A percentile compares a stretch with the other conserved stretches of the same genome.
These are phyloP conservation scores for Heteromyza rotundicornis DNA, from an alignment of 2,888 invertebrate genomes.

Conservation along the genomic window DNA sequence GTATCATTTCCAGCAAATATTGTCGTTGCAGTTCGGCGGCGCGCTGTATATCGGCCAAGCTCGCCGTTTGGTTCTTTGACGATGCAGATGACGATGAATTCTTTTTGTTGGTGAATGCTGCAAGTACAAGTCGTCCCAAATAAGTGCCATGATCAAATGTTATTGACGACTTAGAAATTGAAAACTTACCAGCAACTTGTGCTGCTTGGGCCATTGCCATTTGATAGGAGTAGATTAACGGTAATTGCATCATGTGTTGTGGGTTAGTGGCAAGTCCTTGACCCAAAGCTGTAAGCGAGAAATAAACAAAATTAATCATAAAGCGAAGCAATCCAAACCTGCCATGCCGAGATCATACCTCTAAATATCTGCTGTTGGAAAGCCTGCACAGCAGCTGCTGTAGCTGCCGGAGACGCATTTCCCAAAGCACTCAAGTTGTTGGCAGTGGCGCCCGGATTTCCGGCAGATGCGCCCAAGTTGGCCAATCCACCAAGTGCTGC, in stretches of 20 bases:
- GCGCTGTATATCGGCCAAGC: slow-evolving; percentile 79
- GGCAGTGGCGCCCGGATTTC: slow-evolving; percentile 67
- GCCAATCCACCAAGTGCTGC: slow-evolving; percentile 54
- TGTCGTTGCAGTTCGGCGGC: slow-evolving; percentile 91
- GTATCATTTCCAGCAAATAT: slow-evolving; percentile 96
- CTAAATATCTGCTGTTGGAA: slow-evolving; percentile 83
- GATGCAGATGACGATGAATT: slow-evolving; percentile 48
- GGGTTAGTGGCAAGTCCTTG: slow-evolving; percentile 65
- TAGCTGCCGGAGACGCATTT: slow-evolving; percentile 62
- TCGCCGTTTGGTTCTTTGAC: slow-evolving; percentile 56
- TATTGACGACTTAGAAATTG: too few relatives aligned
- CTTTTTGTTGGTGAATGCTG: slow-evolving; percentile 55
- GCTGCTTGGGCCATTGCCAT: slow-evolving; percentile 83
- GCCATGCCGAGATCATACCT: slow-evolving; percentile 69
- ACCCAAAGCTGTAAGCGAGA: slow-evolving; percentile 49
- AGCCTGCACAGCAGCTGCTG: slow-evolving; percentile 81
- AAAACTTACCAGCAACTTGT: slow-evolving; percentile 56
- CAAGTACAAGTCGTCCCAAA: too few relatives aligned
- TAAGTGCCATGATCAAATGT: too few relatives aligned
- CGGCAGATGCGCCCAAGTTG: slow-evolving; percentile 56
- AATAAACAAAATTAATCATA: slow-evolving; percentile 14
- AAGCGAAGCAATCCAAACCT: too few relatives aligned
- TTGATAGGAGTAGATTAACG: slow-evolving; percentile 87
- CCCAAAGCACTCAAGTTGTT: slow-evolving; percentile 51
- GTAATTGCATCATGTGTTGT: slow-evolving; percentile 89